Percentiles rank a stretch among this genome's conserved stretches.
Evolutionary conservation across 2,888 invertebrate species (phyloP).

Genomic region (Melipona bicolor): DNA sequence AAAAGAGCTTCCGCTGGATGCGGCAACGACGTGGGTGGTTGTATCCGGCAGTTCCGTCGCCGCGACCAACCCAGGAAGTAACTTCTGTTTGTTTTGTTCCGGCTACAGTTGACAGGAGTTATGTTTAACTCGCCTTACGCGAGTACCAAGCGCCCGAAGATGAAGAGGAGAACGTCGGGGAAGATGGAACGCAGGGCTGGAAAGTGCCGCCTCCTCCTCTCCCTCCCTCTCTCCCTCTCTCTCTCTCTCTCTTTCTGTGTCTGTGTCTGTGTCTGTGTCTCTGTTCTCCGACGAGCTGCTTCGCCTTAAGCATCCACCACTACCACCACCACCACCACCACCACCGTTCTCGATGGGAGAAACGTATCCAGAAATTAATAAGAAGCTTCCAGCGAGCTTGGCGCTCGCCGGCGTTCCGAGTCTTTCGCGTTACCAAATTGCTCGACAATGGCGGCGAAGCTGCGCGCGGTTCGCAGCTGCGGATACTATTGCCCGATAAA

Average conservation of each 20-base stretch:
- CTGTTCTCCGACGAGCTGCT: neutral
- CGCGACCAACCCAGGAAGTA: constrained; percentile 57
- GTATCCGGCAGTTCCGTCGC: constrained; percentile 58
- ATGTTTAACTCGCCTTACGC: constrained; percentile 67
- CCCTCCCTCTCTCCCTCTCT: too few relatives aligned
- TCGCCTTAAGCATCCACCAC: constrained; percentile 6
- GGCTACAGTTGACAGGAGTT: constrained; percentile 69
- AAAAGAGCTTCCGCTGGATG: constrained; percentile 55
- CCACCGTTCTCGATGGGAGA: constrained; percentile 34
- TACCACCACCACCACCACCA: neutral
- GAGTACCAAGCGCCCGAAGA: constrained; percentile 37
- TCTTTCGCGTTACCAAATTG: constrained; percentile 10
- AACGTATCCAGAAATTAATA: constrained; percentile 42
- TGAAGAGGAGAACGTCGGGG: constrained; percentile 37
- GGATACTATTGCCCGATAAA: neutral
- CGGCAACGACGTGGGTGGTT: constrained; percentile 39
- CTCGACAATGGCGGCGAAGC: neutral
- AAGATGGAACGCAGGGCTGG: constrained; percentile 29
- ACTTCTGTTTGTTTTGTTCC: constrained; percentile 73
- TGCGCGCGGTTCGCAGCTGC: neutral
- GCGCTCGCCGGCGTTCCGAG: neutral
- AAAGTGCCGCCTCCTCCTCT: neutral
- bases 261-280: constrained; percentile 28
- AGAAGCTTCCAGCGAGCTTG: neutral
- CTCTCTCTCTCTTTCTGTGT: neutral